phyloP scores from a whole-genome alignment of 2,797 vertebrate genomes.

The Carapus acus region DNA sequence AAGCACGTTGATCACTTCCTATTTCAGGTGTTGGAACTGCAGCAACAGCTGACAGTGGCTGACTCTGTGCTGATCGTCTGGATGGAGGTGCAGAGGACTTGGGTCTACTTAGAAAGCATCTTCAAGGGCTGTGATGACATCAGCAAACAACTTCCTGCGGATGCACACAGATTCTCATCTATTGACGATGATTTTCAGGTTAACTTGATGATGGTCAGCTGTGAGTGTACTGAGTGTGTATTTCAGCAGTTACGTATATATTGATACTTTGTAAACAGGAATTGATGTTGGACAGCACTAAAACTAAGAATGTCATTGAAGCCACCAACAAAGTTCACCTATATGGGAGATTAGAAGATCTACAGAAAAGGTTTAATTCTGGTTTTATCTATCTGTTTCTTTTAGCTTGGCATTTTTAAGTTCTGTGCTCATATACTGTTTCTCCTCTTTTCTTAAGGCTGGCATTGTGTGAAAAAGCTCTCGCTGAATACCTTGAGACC shows the following conservation, averaged over 20 bases:
- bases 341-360: conserved; percentile 73
- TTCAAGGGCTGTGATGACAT: conserved; percentile 76
- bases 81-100: conserved; percentile 75
- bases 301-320: conserved; percentile 77
- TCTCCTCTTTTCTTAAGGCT: conserved; percentile 48
- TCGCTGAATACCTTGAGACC: conserved; percentile 74
- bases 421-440: not conserved
- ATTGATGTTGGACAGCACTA: conserved; percentile 72
- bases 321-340: conserved; percentile 73
- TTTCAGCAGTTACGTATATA: too few species aligned
- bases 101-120: conserved; percentile 76
- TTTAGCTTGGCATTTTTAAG: not conserved
- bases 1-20: conserved; percentile 75
- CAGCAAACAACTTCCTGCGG: conserved; percentile 71
- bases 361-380: conserved; percentile 71
- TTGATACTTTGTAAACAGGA: too few species aligned
- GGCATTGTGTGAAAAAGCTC: conserved; percentile 75
- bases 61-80: conserved; percentile 73
- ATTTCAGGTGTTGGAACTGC: conserved; percentile 70
- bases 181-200: conserved; percentile 79
- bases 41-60: conserved; percentile 69
- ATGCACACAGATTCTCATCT: conserved; percentile 69
- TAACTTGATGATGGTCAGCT: not conserved
- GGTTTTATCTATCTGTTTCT: conserved; percentile 1
- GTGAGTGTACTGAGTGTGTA: too few species aligned